Evolutionary conservation across 2,113 vertebrate species (phyloP), one percentile per base, ranked within the genome.

Genomic region (Lophotis ruficrista): DNA sequence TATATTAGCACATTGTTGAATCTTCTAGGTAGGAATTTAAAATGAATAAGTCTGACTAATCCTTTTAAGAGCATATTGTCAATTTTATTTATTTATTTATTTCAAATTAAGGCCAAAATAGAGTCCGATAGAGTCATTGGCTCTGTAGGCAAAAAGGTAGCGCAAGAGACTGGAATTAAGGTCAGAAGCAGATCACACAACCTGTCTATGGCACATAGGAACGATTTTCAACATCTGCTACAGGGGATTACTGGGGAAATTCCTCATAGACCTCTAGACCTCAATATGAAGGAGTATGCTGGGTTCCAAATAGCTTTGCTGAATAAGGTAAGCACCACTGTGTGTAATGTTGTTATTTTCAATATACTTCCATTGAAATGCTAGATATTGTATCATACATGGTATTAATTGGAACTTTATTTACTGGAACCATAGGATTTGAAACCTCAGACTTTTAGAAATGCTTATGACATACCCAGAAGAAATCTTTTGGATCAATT

Each of bases 391-490:
- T 92, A 95, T 89, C 69, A 93, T 75, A 47, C 43, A 1, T 60
- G 78, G 18, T 80, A 73, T 77, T 96, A 91, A 97, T 38, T 88
- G 70, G 53, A 43, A 53, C 80, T 91, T 93, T 85, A 72, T 94
- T 97, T 98, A 45, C 96, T 96, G 98, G 80, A 93, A 97, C 62
- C 45, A 16, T 79, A 99, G 99, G 98, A 99, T 96, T 97, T 99
- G 96, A 99, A 99, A 97, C 99, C 99, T 69, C 99, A 99, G 97
- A 99, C 98, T 87, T 99, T 99, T 93, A 98, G 99, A 97, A 99
- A 99, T 96, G 99, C 99, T 7, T 99, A 99, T 96, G 99, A 99
- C 96, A 99, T 99, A 98, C 99, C 99, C 37, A 98, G 99, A 94
- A 98, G 98, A 92, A 99, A 99, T 97, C 98, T 99, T 97, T 97